phyloP scores from a whole-genome alignment of 2,113 vertebrate genomes.

The Aramus guarauna region DNA sequence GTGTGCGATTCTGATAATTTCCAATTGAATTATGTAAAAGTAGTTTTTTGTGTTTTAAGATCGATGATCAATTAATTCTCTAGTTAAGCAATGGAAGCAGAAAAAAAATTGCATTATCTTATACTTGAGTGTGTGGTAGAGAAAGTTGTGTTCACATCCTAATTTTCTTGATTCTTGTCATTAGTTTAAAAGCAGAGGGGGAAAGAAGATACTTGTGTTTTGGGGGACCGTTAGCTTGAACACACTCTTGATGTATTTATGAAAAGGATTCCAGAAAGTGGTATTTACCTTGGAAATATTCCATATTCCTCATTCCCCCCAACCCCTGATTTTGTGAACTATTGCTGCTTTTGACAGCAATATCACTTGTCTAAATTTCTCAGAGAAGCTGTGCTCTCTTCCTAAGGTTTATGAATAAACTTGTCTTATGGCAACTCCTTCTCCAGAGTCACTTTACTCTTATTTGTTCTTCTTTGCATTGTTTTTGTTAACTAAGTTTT shows the following conservation, averaged over 20 bases:
- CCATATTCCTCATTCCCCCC: rapidly evolving
- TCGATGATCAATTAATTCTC: neutral
- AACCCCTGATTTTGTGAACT: neutral
- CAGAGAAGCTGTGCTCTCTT: neutral
- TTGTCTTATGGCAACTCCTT: neutral
- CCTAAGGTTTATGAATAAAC: neutral
- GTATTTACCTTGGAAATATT: neutral
- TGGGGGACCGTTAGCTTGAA: neutral
- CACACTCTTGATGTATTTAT: neutral
- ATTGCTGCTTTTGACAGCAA: neutral
- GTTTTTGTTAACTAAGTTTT: neutral
- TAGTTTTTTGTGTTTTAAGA: neutral
- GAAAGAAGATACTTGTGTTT: neutral
- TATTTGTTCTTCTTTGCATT: neutral
- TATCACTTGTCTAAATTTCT: neutral
- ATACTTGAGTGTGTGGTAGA: neutral
- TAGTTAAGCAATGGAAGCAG: neutral
- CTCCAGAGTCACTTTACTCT: neutral
- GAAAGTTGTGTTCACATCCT: neutral
- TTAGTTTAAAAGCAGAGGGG: neutral
- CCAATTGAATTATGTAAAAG: neutral
- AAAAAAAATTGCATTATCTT: neutral
- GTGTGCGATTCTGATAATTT: neutral
- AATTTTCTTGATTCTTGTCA: neutral
- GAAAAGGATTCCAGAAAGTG: too few species aligned